Evolutionary conservation across 2,888 invertebrate genomes (phyloP), one percentile per base, ranked within the genome.

Genomic region (Asteroscopus sphinx): DNA sequence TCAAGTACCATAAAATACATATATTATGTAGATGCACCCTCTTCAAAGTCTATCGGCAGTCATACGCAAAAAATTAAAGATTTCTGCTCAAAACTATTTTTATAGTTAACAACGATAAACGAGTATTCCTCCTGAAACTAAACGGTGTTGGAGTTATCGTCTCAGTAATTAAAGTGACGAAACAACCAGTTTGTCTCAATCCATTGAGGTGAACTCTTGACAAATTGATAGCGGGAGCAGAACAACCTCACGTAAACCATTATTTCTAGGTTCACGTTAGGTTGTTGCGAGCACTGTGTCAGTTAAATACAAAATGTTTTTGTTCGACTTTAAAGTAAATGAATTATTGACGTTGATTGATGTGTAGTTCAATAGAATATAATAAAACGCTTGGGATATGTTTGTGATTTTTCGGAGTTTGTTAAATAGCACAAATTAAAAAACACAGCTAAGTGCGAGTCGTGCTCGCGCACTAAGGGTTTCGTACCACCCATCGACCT

Each of bases 121-220:
- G 25, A 11, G 28, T 32, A 26, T 45, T 53, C 37, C 26, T 48
- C 30, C 33, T 21, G 26, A 17, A 47, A 46, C 11, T 25, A 17
- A 26, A 48, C 16, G 13, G 21, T 45, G 48, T 60, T 61, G 13
- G 35, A 37, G 32, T 44, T 49, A 68, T 56, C 46, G 13, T 51
- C 32, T 33, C 4, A 15, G 52, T 62, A 51, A 61, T 68, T 68
- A 72, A 51, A 53, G 36, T 71, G 72, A 55, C 46, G 59, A 52
- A 63, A 67, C 36, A 64, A 36, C 12, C 17, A 44, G 56, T 53
- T 71, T 40, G 49, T 67, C 62, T 66, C 40, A 51, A 68, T 53
- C 40, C 15, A 61, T 40, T 55, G 45, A 49, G 41, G 45, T 28
- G 37, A 45, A 52, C 48, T 41, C 12, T 68, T 71, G 68, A 68